Evolutionary conservation across 2,888 invertebrate genomes (phyloP), one percentile per base, ranked within the genome.

Genomic region (Microplitis deprimator): DNA sequence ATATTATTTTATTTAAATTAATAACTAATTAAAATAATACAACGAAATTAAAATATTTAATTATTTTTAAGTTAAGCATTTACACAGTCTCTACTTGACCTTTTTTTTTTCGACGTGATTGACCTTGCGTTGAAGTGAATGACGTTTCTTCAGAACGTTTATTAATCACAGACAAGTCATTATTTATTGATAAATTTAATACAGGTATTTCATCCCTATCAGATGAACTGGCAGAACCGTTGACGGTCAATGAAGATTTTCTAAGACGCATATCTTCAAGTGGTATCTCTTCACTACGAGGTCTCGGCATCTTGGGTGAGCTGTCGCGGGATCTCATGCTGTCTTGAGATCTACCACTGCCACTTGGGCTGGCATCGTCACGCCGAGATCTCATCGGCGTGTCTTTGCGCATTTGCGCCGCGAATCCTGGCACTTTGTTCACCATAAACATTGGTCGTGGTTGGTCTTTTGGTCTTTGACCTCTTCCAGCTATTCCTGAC

Each of bases 241-340:
- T 87, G 4, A 86, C 82, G 0, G 88, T 86, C 39, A 87, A 77
- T 3, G 89, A 87, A 8, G 85, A 84, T 79, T 89, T 90, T 6
- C 88, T 84, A 39, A 87, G 81, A 6, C 93, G 93, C 85, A 96
- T 95, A 80, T 96, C 93, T 85, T 96, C 96, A 64, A 96, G 88
- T 0, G 96, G 96, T 68, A 96, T 96, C 84, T 96, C 96, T 85
- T 96, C 94, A 38, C 94, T 95, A 77, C 95, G 92, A 0, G 95
- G 94, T 61, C 96, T 91, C 0, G 95, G 94, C 90, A 93, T 91
- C 79, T 93, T 91, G 0, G 94, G 94, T n/a, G 95, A 96, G 16
- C 92, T 92, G 29, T 95, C 95, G 6, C 95, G 91, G 0, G 95
- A 95, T 1, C 93, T 91, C 61, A 91, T 87, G 38, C 85, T 87